These are phyloP conservation scores for Phoebastria nigripes DNA, from an alignment of 2,797 vertebrate genomes.

Conservation along the genomic window DNA sequence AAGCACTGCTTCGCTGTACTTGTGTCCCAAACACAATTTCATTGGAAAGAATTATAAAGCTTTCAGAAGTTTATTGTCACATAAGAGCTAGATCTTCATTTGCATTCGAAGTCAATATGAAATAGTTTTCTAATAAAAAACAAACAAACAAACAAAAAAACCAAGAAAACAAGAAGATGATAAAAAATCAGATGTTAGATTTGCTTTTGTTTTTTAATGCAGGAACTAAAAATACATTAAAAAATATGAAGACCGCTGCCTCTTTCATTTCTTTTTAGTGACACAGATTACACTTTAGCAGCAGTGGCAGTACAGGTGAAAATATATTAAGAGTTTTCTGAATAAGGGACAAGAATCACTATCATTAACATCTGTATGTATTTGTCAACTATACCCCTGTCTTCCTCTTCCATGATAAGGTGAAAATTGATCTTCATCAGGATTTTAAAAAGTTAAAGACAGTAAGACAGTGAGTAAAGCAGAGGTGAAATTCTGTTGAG, in stretches of 20 bases:
- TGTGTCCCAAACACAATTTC: not conserved
- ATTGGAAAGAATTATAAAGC: not conserved
- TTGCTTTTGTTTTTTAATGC: not conserved
- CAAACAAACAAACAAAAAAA: not conserved
- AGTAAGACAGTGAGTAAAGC: not conserved
- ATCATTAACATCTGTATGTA: not conserved
- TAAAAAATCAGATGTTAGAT: not conserved
- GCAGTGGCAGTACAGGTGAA: not conserved
- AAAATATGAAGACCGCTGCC: not conserved
- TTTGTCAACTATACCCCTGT: not conserved
- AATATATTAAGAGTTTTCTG: not conserved
- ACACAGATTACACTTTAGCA: not conserved
- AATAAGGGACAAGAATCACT: not conserved
- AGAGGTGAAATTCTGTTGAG: not conserved
- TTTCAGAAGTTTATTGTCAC: not conserved
- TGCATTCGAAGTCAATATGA: not conserved
- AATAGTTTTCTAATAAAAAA: not conserved
- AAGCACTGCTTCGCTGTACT: not conserved
- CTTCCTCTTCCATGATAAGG: not conserved
- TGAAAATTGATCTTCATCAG: not conserved
- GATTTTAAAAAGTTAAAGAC: not conserved
- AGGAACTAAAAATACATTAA: not conserved
- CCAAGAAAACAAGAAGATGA: not conserved
- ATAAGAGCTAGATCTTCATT: not conserved
- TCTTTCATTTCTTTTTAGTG: not conserved